Base-by-base conservation (phyloP, 2,888 invertebrate genomes). In the Trichopoda pennipes region DNA sequence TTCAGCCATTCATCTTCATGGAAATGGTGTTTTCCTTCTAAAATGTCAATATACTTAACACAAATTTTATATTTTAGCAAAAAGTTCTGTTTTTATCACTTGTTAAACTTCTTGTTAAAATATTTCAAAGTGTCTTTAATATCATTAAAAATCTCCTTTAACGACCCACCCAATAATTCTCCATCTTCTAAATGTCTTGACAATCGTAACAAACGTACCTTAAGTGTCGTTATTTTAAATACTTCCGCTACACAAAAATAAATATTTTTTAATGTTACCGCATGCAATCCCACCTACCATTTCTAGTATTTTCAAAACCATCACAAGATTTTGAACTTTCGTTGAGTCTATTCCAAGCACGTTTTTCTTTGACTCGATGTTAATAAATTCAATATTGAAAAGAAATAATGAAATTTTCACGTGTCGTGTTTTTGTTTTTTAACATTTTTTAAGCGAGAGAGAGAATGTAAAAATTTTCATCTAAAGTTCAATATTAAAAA, bases 331-430 rank as follows among this genome's bases (percentile, higher is more conserved):
- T 68, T 58, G 58, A 66, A 38, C 44, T 55, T 60, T 38, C 21
- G 16, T 68, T 47, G 9, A 32, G 21, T 85, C 74, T 85, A 89
- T 89, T 87, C 90, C 55, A 82, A 85, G 86, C 89, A 89, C 89
- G 89, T 80, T 76, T 74, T 81, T 49, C 81, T 85, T 86, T 87
- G 85, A 85, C 84, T 82, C 80, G 84, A 58, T 69, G 83, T 82
- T 90, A 86, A 88, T 88, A 88, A 89, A 89, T 90, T 89, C 85
- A 89, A 90, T 89, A 89, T 89, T 88, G 89, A 85, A 88, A 86
- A 86, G 86, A 87, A 88, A 89, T 89, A 89, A 89, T 88, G 88
- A 81, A 89, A 89, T 89, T 89, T 86, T 86, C 68, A 80, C 74
- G 72, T 80, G 53, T 60, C 70, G 55, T 66, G 47, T 38, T 72